Base-by-base conservation (phyloP, 2,888 invertebrate species). In the Tenthredo amoena region DNA sequence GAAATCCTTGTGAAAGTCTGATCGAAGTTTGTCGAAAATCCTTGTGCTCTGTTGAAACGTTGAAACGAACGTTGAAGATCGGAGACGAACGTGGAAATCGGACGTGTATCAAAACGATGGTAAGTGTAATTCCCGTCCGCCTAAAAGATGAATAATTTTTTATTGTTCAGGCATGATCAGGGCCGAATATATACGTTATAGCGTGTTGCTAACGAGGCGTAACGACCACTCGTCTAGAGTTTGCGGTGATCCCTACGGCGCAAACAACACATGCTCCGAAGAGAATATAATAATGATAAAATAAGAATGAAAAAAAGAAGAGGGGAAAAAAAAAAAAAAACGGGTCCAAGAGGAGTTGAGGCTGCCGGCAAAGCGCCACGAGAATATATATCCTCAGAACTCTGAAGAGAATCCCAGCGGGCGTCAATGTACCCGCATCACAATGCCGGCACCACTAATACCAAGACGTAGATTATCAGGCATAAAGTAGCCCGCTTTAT, bases 191-290 rank as follows among this genome's bases (percentile, higher is more conserved):
- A 72, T 37, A 71, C 81, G 40, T 71, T 26, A 68, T 83, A 18
- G 58, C 81, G 37, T 43, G 62, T 50, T 83, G 83, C 83, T 83
- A 83, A 83, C 83, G 83, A 83, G 83, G 68, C 83, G 68, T 83
- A 83, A 83, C 83, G 68, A 83, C 47, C 83, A 34, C 83, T 68
- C 68, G 68, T 68, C 47, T n/a, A 68, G 18, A 21, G 65, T 68
- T 47, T 40, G 62, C 81, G 58, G 81, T 65, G 81, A 34, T 62
- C 37, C 15, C 81, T 58, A 62, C 62, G 65, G 62, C 62, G 26
- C 81, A 81, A 81, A 62, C 81, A 81, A 62, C 81, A 37, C 58
- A 81, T 81, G 58, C 81, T n/a, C n/a, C n/a, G 18, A 50, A 77
- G 34, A 55, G 31, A 18, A 55, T 50, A 77, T 21, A 26, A 55